Base-by-base conservation (phyloP, 2,888 invertebrate genomes). In the Crepidodera aurea region DNA sequence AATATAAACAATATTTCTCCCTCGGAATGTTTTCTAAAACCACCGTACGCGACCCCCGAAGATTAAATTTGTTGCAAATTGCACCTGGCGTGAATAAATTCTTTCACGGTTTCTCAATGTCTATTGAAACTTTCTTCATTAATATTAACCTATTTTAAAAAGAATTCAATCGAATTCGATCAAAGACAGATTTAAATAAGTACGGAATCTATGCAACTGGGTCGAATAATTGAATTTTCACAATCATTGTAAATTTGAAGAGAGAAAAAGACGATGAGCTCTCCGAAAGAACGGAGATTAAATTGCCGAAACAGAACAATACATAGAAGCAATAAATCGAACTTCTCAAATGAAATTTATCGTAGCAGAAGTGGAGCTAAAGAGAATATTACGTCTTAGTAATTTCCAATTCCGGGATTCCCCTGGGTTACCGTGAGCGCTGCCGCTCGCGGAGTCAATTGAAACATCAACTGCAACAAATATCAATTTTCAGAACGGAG, bases 391-490 rank as follows among this genome's bases (percentile, higher is more conserved):
- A 64, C 60, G 50, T 64, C 64, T 66, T 62, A 34, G 60, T 62
- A 61, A 68, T 66, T 64, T 60, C 44, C 58, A 60, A 62, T 66
- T 64, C 50, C 42, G 58, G 53, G 60, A 48, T 48, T 66, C 61
- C 66, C 65, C 60, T 62, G 59, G 64, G 67, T 62, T 62, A 27
- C 53, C 51, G 48, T 48, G 42, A 58, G 16, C 51, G 54, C 56
- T 58, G 58, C 55, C 32, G 58, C 50, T 58, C 19, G 59, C 61
- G 48, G 51, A 68, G 65, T 59, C 67, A 51, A 62, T 65, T 64
- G 63, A 66, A 65, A 69, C 64, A 69, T 66, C 62, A 58, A 51
- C 61, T 60, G 66, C 65, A 66, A 62, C 68, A 66, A 67, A 65
- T 67, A 69, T 68, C 65, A 69, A 68, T 66, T 67, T 68, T 59